Percentiles rank a stretch among this genome's conserved stretches.
phyloP scores from a whole-genome alignment of 2,797 vertebrate species.

The Clarias laeviceps region DNA sequence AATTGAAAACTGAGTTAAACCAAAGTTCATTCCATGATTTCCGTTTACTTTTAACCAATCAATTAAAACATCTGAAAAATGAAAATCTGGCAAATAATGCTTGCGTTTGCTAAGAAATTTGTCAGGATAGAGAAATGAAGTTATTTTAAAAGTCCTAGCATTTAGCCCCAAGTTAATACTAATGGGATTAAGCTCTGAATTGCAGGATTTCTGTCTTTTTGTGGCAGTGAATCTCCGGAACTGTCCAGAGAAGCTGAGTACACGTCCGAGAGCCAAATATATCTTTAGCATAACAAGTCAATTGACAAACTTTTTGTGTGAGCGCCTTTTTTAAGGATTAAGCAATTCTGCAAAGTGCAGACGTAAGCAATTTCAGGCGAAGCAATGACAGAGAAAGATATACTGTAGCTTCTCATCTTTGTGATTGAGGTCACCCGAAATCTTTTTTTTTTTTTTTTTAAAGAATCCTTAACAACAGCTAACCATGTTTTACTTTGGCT shows the following conservation, averaged over 20 bases:
- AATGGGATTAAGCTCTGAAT: slow-evolving; percentile 47
- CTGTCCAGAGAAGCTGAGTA: not conserved
- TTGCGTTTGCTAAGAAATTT: not conserved
- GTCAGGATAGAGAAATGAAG: not conserved
- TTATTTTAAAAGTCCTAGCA: not conserved
- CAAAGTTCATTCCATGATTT: not conserved
- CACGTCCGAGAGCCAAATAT: not conserved
- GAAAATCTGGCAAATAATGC: not conserved
- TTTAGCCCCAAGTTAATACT: slow-evolving; percentile 8
- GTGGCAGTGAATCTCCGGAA: slow-evolving; percentile 2
- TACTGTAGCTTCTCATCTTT: not conserved
- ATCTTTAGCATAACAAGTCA: slow-evolving; percentile 19
- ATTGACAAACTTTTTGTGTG: slow-evolving; percentile 2
- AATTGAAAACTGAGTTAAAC: not conserved
- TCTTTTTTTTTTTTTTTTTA: not conserved
- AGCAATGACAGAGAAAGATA: slow-evolving; percentile 10
- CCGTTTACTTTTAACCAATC: not conserved
- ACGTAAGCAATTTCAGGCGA: not conserved
- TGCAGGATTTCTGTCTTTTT: slow-evolving; percentile 37
- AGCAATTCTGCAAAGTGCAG: slow-evolving; percentile 21
- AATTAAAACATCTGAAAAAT: not conserved
- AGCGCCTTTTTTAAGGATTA: not conserved
- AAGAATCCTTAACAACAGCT: not conserved
- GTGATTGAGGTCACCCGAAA: slow-evolving; percentile 29
- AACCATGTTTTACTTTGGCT: not conserved